Base-by-base conservation (phyloP, 2,113 vertebrate species). In the Callipepla squamata region DNA sequence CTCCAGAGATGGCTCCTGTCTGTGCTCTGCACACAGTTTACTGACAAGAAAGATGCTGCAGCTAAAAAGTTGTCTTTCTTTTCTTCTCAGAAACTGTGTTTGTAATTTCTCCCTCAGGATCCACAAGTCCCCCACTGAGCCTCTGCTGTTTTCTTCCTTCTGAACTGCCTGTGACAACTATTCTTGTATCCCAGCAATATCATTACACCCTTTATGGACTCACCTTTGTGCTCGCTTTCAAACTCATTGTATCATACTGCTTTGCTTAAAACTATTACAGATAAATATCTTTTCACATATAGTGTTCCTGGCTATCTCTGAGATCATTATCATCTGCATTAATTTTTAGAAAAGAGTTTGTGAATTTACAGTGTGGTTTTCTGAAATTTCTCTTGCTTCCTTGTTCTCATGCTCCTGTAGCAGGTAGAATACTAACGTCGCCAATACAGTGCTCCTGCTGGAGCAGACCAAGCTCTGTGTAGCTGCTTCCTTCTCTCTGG, bases 311-410 rank as follows among this genome's bases (percentile, higher is more conserved):
- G 14, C 20, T 85, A 4, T 87, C 16, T 8, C 66, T 74, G 40
- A 34, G 34, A 25, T 80, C 89, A 32, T 23, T 73, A 0, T 69
- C 61, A 82, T 58, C 20, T 2, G 0, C 48, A 77, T 1, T 82
- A 22, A 45, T 66, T 82, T 85, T 19, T 38, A 73, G 55, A 26
- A 44, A 44, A 5, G 13, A 0, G 0, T 12, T 58, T 11, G 5
- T 90, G 73, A 85, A 68, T 82, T 89, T 81, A n/a, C 17, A 4
- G 6, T 48, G 23, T 53, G 40, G 5, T 75, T 89, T 89, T 40
- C 61, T 81, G 55, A 47, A 51, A 12, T 90, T 94, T 57, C 40
- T 80, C 1, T 2, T 0, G 0, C 20, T 80, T 91, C 28, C 44
- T 47, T 77, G 9, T 78, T 83, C 5, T 9, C 18, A 51, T 72